Base-by-base conservation (phyloP, 2,113 vertebrate genomes). In the Bufo bufo region DNA sequence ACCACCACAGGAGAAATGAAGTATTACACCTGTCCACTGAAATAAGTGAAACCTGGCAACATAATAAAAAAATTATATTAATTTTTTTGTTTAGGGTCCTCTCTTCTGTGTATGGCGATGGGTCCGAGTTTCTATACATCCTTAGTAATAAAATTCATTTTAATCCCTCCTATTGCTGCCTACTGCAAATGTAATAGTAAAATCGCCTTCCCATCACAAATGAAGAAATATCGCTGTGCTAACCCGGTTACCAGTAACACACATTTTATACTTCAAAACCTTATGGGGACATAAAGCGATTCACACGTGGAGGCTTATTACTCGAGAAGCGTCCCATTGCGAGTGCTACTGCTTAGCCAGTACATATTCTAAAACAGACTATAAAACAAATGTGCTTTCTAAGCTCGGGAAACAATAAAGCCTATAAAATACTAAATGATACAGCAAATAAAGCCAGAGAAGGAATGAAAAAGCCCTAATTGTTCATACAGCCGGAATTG, bases 361-460 rank as follows among this genome's bases (percentile, higher is more conserved):
- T 65, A 65, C 87, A 77, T 77, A 88, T 84, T 88, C 87, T 75
- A 54, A 74, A 63, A 33, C 71, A 33, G 80, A 72, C 82, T 58
- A 83, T 88, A 88, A 88, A 88, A 77, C 47, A 77, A 77, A 88
- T 88, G 69, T 83, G 80, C 71, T 52, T 82, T 61, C 69, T 49
- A 75, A 82, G 85, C 85, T 86, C 75, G 47, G 56, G 49, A 88
- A 83, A 88, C 87, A 88, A 88, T 84, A 77, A 88, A 87, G 63
- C 49, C 75, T 45, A 66, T 66, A 78, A 86, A 86, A 19, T 59
- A 52, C 49, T 79, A 86, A 86, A 86, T 86, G 58, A 75, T 77
- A 82, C 87, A 77, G 66, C 33, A 82, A 82, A 83, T 77, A 88
- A 88, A 83, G 20, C 12, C 4, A 3, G 45, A 65, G 63, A 19